Evolutionary conservation across 2,888 invertebrate species (phyloP), one percentile per base, ranked within the genome.

Genomic region (Drosophila recens): DNA sequence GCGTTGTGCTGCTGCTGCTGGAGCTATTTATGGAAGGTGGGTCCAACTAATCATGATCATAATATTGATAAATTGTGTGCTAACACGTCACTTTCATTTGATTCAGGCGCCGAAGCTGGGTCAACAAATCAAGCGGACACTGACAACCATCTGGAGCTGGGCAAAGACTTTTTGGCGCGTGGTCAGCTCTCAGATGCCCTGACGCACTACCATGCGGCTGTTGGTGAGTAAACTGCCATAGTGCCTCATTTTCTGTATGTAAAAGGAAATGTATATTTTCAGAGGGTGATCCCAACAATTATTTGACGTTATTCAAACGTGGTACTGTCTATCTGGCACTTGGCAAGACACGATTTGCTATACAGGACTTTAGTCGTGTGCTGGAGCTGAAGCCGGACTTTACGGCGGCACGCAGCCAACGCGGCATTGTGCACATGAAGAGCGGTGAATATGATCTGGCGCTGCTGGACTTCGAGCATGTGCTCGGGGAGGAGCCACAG

Each of bases 211-310:
- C 99, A 99, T 94, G 97, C 98, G 72, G 99, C 99, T 84, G 97
- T 99, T 86, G 98, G 97, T 97, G 92, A 94, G 96, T 93, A 48
- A 11, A 34, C 33, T 40, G 46, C 5, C 2, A 30, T 30, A 40
- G 15, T 23, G 13, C 6, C 5, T 13, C 13, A 36, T 5, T 10
- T 23, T 2, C 13, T 10, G 8, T 11, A 6, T 2, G 1, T 23
- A 27, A 11, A n/a, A 6, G 1, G 33, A 40, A n/a, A 54, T 38
- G 6, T 1, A 48, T 49, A 54, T 58, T 58, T 43, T 6, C 64
- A 98, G 99, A 99, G 94, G 97, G 97, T 13, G 99, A 99, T 93
- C 97, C 98, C 42, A 95, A 94, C 78, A 99, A 99, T 93, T 99
- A 99, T 93, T 95, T 99, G 92, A 98, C 98, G 57, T 97, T 97